A percentile compares a stretch with the other conserved stretches of the same genome.
Evolutionary conservation across 2,797 vertebrate genomes (phyloP).

Genomic region (Platyrinchus mystaceus): DNA sequence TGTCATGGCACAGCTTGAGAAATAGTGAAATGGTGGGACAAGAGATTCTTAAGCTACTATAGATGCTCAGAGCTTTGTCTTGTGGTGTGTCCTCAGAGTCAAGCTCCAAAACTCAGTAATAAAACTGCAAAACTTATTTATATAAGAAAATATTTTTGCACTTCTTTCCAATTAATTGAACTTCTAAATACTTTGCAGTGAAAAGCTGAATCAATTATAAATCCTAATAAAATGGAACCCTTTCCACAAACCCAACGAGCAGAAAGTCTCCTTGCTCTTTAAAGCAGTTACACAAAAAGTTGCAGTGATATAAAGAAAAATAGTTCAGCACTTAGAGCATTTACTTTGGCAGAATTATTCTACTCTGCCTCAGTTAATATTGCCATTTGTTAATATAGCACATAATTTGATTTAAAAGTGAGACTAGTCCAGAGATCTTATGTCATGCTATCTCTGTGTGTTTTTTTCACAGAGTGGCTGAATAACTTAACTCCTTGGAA

Average conservation of each 20-base stretch:
- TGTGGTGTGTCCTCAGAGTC: background rate
- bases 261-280: background rate
- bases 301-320: background rate
- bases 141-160: background rate
- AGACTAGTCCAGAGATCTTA: background rate
- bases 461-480: background rate
- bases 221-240: background rate
- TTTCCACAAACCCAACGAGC: background rate
- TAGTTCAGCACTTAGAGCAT: background rate
- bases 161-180: background rate
- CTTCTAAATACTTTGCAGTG: background rate
- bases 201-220: background rate
- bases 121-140: background rate
- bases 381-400: background rate
- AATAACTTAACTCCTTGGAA: constrained; percentile 16
- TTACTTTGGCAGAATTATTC: background rate
- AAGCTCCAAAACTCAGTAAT: background rate
- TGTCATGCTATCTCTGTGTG: background rate
- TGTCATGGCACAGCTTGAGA: rapidly evolving
- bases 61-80: background rate
- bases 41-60: background rate
- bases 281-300: background rate
- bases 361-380: background rate
- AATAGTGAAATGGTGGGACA: rapidly evolving
- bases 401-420: constrained; percentile 30